Conservation (phyloP, 2,113 vertebrate genomes). For the Cyanoramphus novaezelandiae region DNA sequence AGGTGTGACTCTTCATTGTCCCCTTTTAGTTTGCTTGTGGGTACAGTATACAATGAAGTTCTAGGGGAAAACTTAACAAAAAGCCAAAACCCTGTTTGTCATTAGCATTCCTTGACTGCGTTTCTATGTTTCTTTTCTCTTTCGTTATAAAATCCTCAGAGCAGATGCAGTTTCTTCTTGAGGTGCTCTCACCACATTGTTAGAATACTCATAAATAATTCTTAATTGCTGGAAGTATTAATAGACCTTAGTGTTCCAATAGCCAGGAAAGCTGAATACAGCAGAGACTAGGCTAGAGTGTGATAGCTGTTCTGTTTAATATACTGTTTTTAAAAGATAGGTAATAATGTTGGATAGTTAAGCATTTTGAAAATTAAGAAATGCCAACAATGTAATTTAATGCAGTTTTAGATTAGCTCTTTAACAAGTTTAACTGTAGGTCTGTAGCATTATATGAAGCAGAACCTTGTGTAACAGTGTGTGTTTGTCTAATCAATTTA, state of each 20-base stretch:
- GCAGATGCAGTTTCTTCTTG: neutral
- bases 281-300: neutral
- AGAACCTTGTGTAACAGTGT: neutral
- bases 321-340: neutral
- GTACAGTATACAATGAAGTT: neutral
- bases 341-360: accelerated
- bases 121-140: neutral
- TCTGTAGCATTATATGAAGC: neutral
- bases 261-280: neutral
- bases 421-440: neutral
- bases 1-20: neutral
- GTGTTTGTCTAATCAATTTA: neutral
- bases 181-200: neutral
- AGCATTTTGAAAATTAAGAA: neutral
- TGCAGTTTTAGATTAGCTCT: neutral
- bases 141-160: neutral
- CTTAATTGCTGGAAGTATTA: neutral
- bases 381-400: neutral
- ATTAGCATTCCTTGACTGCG: neutral
- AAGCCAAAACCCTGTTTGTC: neutral
- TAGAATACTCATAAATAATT: neutral
- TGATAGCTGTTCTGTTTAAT: neutral
- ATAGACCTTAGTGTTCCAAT: neutral
- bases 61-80: neutral
- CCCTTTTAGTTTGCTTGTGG: neutral